These are phyloP conservation scores for Brachionus paranguensis DNA, from an alignment of 1,140 invertebrate species.

Conservation along the genomic window DNA sequence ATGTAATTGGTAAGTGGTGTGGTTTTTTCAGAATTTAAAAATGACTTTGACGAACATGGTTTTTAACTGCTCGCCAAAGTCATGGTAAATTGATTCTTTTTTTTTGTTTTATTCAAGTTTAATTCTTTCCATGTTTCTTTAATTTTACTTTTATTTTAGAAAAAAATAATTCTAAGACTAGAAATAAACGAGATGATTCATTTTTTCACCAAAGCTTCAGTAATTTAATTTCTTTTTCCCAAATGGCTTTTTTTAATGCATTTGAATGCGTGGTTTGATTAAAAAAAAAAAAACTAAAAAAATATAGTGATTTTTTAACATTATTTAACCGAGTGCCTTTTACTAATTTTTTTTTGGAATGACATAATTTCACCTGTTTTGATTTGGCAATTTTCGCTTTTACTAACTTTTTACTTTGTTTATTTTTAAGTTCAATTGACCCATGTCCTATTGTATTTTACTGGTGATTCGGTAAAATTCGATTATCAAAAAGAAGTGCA, in stretches of 20 bases:
- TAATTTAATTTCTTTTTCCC: not conserved
- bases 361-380: slow-evolving; percentile 11
- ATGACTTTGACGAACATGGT: not conserved
- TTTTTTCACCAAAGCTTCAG: slow-evolving; percentile 36
- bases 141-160: slow-evolving; percentile 9
- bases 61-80: not conserved
- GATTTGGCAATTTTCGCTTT: not conserved
- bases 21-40: not conserved
- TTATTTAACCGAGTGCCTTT: not conserved
- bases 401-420: not conserved
- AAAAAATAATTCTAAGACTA: not conserved
- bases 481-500: slow-evolving; percentile 40
- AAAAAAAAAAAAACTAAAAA: slow-evolving; percentile 6
- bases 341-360: not conserved
- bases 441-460: slow-evolving; percentile 30
- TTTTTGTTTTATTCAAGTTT: not conserved
- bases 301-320: not conserved
- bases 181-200: slow-evolving; percentile 16
- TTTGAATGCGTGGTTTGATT: not conserved
- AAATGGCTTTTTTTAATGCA: not conserved
- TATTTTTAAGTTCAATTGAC: slow-evolving; percentile 37
- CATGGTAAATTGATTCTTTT: not conserved
- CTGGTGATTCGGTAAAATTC: slow-evolving; percentile 34
- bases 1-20: slow-evolving; percentile 29
- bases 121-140: not conserved